These are phyloP conservation scores for Helleia helle DNA, from an alignment of 2,888 invertebrate genomes.

Conservation along the genomic window DNA sequence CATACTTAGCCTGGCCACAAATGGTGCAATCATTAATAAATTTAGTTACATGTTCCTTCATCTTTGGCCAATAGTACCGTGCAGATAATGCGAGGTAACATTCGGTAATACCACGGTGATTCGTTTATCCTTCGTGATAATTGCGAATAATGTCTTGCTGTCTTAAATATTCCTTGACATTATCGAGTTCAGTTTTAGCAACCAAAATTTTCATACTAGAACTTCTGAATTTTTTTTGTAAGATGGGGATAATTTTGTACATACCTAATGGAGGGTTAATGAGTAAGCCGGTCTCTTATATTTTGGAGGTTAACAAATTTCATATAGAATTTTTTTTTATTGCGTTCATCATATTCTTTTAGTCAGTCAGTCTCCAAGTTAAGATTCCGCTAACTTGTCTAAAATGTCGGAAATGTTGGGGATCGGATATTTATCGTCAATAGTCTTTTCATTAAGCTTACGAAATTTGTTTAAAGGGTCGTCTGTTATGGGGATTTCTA, in stretches of 20 bases:
- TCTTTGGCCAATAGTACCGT: slow-evolving; percentile 25
- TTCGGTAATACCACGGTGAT: slow-evolving; percentile 24
- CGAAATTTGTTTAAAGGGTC: slow-evolving; percentile 24
- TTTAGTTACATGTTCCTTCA: slow-evolving; percentile 23
- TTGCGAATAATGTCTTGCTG: slow-evolving; percentile 25
- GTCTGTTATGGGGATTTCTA: slow-evolving; percentile 15
- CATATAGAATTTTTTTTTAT: slow-evolving; percentile 25
- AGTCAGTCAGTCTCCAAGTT: slow-evolving; percentile 22
- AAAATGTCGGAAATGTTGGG: too few relatives aligned
- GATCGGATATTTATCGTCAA: too few relatives aligned
- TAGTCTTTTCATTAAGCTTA: too few relatives aligned
- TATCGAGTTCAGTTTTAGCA: slow-evolving; percentile 20
- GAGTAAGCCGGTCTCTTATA: slow-evolving; percentile 22
- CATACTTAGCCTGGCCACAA: slow-evolving; percentile 11
- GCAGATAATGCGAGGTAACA: slow-evolving; percentile 20
- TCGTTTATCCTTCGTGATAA: slow-evolving; percentile 26
- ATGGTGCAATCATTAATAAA: slow-evolving; percentile 21
- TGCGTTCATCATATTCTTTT: slow-evolving; percentile 19
- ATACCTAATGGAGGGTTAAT: slow-evolving; percentile 18
- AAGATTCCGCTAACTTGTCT: slow-evolving; percentile 19
- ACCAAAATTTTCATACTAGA: slow-evolving; percentile 23
- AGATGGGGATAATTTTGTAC: slow-evolving; percentile 20
- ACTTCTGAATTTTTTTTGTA: slow-evolving; percentile 21
- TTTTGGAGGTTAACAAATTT: too few relatives aligned
- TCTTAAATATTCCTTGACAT: slow-evolving; percentile 21